Conservation (phyloP, 2,888 invertebrate genomes). For the Drosophila nr. fundita region DNA sequence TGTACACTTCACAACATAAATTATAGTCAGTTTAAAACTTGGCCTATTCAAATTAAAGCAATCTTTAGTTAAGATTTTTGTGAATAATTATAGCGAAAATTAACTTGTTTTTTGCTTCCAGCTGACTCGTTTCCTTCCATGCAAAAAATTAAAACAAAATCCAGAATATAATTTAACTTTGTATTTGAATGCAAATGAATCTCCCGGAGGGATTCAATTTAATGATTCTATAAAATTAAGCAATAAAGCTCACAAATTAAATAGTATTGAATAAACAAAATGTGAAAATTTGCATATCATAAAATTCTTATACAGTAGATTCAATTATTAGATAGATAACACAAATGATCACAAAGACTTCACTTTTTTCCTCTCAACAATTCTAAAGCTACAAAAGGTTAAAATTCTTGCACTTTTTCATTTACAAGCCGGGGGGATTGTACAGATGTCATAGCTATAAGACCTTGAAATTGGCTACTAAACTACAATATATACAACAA, state of each 20-base stretch:
- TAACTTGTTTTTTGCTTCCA: background rate
- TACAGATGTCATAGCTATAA: slow-evolving; percentile 29
- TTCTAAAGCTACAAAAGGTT: background rate
- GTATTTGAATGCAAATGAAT: background rate
- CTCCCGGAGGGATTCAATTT: background rate
- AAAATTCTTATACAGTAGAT: background rate
- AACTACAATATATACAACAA: slow-evolving; percentile 54
- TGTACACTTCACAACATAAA: background rate
- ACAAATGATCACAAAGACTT: background rate
- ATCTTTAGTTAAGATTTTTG: background rate
- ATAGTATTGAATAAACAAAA: background rate
- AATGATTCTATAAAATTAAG: background rate
- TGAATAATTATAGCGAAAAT: background rate
- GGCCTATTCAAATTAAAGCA: background rate
- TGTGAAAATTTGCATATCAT: background rate
- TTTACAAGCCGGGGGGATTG: slow-evolving; percentile 6
- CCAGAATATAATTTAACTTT: no score
- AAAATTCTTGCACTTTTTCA: slow-evolving; percentile 4
- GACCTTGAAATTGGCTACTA: slow-evolving; percentile 47
- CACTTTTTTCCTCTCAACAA: background rate
- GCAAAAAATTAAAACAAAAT: background rate
- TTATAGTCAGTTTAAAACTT: background rate
- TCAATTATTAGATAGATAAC: background rate
- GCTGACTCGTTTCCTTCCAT: background rate
- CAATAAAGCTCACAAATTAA: background rate